A percentile compares a stretch with the other conserved stretches of the same genome.
These are phyloP conservation scores for Napeogenes inachia DNA, from an alignment of 2,888 invertebrate genomes.

Conservation along the genomic window DNA sequence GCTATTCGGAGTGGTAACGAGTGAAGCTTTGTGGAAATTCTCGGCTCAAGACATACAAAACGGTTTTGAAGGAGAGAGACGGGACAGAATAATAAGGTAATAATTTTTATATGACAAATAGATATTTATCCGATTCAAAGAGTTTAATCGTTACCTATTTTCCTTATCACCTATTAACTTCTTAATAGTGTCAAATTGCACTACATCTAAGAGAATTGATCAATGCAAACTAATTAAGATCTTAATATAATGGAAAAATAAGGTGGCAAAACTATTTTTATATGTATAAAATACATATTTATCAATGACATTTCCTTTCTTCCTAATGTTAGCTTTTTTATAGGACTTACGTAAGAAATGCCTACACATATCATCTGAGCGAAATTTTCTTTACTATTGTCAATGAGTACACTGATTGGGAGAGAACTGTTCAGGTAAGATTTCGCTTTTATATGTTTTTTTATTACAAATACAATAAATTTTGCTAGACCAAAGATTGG, in stretches of 20 bases:
- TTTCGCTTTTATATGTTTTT: constrained; percentile 15
- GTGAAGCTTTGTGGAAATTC: constrained; percentile 94
- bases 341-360: constrained; percentile 94
- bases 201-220: too few relatives aligned
- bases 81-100: constrained; percentile 88
- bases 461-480: constrained; percentile 24
- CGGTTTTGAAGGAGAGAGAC: constrained; percentile 91
- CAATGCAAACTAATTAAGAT: too few relatives aligned
- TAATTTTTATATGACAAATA: constrained; percentile 69
- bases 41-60: constrained; percentile 89
- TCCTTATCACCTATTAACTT: too few relatives aligned
- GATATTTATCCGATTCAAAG: constrained; percentile 43
- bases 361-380: constrained; percentile 96
- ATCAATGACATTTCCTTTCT: background rate
- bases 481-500: constrained; percentile 24
- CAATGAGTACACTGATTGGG: constrained; percentile 99
- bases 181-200: too few relatives aligned
- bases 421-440: constrained; percentile 84
- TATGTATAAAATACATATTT: too few relatives aligned
- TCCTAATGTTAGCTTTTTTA: constrained; percentile 30
- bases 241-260: too few relatives aligned
- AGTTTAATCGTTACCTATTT: constrained; percentile 13
- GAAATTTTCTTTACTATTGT: constrained; percentile 98
- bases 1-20: constrained; percentile 93
- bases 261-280: too few relatives aligned